These are phyloP conservation scores for Pteria penguin DNA, from an alignment of 2,888 invertebrate genomes.

Conservation along the genomic window DNA sequence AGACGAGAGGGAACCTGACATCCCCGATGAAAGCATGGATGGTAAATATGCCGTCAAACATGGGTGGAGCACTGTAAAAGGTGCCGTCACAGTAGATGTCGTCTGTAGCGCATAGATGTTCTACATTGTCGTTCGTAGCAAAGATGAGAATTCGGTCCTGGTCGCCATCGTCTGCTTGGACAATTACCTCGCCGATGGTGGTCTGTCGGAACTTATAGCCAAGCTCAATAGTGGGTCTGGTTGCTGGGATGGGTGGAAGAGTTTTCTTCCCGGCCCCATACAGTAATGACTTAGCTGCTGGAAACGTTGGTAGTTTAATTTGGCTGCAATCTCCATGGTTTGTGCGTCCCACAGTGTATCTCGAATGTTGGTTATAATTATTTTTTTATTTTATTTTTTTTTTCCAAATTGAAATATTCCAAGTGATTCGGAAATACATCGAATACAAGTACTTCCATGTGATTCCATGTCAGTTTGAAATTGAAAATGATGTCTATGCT, in stretches of 20 bases:
- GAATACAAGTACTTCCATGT: too few relatives aligned
- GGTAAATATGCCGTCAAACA: constrained; percentile 23
- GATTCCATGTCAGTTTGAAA: too few relatives aligned
- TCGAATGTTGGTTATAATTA: background rate
- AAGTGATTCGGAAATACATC: too few relatives aligned
- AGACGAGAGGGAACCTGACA: constrained; percentile 8
- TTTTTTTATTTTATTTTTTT: too few relatives aligned
- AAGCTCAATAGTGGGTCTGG: constrained; percentile 2
- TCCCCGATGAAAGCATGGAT: constrained; percentile 21
- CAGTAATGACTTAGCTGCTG: background rate
- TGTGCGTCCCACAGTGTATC: constrained; percentile 15
- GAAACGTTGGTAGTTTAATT: background rate
- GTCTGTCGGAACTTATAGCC: constrained; percentile 5
- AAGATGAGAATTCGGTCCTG: constrained; percentile 23
- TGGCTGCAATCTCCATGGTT: background rate
- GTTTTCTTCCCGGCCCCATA: background rate
- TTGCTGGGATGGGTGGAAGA: constrained; percentile 3
- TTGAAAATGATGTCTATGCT: too few relatives aligned
- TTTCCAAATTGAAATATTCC: too few relatives aligned
- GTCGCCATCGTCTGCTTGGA: constrained; percentile 15
- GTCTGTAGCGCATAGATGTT: background rate
- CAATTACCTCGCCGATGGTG: constrained; percentile 8
- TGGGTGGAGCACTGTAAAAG: constrained; percentile 8
- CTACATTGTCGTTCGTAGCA: background rate
- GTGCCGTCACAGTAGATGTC: constrained; percentile 19